These are phyloP conservation scores for Suricata suricatta DNA, from an alignment of 2,113 vertebrate genomes.

Conservation along the genomic window DNA sequence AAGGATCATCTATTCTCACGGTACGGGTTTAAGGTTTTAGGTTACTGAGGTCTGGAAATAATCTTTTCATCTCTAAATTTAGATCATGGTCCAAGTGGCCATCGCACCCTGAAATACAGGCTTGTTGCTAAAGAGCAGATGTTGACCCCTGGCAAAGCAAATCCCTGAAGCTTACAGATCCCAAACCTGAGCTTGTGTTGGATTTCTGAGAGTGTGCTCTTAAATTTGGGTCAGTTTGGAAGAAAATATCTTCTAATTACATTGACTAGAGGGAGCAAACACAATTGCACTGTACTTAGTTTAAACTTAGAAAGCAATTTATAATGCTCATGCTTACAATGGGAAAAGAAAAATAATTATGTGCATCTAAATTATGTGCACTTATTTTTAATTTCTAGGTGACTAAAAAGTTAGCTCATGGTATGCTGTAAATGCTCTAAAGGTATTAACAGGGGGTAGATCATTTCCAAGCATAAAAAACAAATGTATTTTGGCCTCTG, in stretches of 20 bases:
- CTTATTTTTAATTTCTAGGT: slow-evolving; percentile 56
- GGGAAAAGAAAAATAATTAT: slow-evolving; percentile 59
- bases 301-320: slow-evolving; percentile 53
- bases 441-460: slow-evolving; percentile 24
- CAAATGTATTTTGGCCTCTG: slow-evolving; percentile 13
- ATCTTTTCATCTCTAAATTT: slow-evolving; percentile 6
- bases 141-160: neutral
- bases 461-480: slow-evolving; percentile 25
- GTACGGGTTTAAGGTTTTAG: slow-evolving; percentile 5
- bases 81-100: neutral
- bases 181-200: neutral
- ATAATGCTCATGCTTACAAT: slow-evolving; percentile 31
- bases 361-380: slow-evolving; percentile 46
- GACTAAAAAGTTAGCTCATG: slow-evolving; percentile 34
- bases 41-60: neutral
- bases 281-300: neutral
- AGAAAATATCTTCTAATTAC: neutral
- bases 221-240: slow-evolving; percentile 24
- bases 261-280: neutral
- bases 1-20: neutral
- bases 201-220: neutral
- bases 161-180: neutral
- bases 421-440: neutral
- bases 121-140: neutral
- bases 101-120: neutral